Evolutionary conservation across 2,888 invertebrate genomes (phyloP).

Genomic region (Drosophila aldrichi): DNA sequence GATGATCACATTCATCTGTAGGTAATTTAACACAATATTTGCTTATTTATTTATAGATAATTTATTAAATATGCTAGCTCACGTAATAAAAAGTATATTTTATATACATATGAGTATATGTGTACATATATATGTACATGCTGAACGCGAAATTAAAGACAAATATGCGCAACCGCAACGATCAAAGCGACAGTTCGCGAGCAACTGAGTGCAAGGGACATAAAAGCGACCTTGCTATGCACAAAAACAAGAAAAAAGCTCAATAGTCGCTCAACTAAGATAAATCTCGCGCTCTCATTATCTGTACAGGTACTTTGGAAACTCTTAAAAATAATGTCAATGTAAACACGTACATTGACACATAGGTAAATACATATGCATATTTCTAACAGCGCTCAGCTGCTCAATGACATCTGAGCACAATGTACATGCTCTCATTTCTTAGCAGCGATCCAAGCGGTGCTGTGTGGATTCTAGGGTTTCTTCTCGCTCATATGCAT

Average conservation of each 20-base stretch:
- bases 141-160: too few relatives aligned
- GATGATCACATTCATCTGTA: too few relatives aligned
- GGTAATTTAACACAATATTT: not conserved
- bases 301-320: not conserved
- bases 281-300: not conserved
- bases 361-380: not conserved
- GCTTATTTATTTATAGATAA: not conserved
- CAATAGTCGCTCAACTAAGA: conserved; percentile 4
- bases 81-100: not conserved
- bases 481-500: not conserved
- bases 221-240: not conserved
- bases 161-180: not conserved
- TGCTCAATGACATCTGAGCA: not conserved
- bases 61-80: too few relatives aligned
- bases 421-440: not conserved
- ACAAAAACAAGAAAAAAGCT: not conserved
- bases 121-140: too few relatives aligned
- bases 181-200: not conserved
- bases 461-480: not conserved
- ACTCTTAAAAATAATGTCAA: too few relatives aligned
- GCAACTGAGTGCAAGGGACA: not conserved
- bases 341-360: not conserved
- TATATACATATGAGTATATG: not conserved
- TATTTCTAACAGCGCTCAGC: not conserved
- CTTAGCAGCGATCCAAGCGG: not conserved